Conservation (phyloP, 2,113 vertebrate species). For the Orientallactaga bullata region DNA sequence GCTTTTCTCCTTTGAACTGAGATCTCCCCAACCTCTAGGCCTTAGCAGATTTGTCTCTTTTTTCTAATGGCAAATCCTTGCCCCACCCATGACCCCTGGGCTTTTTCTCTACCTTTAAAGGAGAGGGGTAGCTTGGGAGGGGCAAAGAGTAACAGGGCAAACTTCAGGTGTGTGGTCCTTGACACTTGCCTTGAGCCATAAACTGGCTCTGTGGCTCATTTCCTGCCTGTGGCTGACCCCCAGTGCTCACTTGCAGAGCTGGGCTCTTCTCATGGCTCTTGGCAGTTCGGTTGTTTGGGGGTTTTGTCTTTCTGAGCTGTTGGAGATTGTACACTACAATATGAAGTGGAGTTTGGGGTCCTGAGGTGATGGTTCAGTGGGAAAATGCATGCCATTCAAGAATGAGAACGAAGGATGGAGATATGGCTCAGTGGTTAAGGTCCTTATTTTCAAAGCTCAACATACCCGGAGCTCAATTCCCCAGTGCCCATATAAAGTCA, state of each 20-base stretch:
- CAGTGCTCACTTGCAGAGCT: accelerated
- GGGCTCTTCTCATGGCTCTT: not conserved
- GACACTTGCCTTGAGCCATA: not conserved
- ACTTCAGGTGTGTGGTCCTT: not conserved
- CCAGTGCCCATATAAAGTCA: too few relatives aligned
- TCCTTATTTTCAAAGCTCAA: too few relatives aligned
- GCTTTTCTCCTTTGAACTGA: not conserved
- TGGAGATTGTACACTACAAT: not conserved
- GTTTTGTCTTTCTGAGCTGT: constrained; percentile 23
- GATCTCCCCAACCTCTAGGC: not conserved
- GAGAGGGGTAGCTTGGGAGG: not conserved
- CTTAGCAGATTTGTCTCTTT: not conserved
- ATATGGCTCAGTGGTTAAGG: too few relatives aligned
- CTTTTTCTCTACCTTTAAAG: not conserved
- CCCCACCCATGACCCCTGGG: too few relatives aligned
- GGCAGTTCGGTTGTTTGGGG: not conserved
- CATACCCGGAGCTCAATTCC: too few relatives aligned
- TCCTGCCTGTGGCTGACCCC: not conserved
- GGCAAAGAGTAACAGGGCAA: too few relatives aligned
- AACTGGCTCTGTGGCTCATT: not conserved
- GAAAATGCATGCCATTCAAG: too few relatives aligned
- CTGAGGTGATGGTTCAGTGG: too few relatives aligned
- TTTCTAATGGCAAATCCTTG: not conserved
- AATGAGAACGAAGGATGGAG: too few relatives aligned
- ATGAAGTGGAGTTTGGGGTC: not conserved